Conservation (phyloP, 2,113 vertebrate genomes). For the Equus przewalskii region DNA sequence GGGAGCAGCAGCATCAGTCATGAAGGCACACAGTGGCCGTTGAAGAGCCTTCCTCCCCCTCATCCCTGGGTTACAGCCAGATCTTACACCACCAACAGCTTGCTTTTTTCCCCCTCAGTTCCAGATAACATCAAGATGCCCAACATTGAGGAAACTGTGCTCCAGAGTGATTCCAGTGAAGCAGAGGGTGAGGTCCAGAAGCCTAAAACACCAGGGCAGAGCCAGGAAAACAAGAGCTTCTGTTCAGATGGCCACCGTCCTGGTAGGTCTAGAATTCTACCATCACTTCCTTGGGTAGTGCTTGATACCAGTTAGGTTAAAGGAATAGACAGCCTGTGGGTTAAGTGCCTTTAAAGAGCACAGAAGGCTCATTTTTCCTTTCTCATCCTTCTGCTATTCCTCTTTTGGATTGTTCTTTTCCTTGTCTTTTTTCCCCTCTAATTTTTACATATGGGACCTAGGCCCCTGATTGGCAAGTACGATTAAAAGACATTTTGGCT, state of each 20-base stretch:
- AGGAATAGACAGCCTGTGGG: neutral
- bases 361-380: neutral
- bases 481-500: slow-evolving; percentile 15
- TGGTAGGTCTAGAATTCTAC: slow-evolving; percentile 55
- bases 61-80: neutral
- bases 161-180: neutral
- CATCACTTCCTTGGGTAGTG: neutral
- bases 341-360: neutral
- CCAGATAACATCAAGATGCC: slow-evolving; percentile 74
- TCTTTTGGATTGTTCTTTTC: neutral
- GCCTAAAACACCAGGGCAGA: neutral
- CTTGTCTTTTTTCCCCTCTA: neutral
- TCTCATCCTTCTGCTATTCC: neutral
- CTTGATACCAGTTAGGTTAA: neutral
- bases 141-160: neutral
- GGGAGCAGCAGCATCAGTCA: neutral
- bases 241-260: neutral
- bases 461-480: neutral
- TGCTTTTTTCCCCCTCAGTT: neutral
- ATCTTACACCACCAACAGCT: neutral
- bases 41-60: neutral
- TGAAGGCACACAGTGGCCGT: neutral
- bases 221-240: neutral
- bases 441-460: neutral
- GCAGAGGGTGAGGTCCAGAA: neutral